These are phyloP conservation scores for Malurus splendens DNA, from an alignment of 2,797 vertebrate genomes.

Conservation along the genomic window DNA sequence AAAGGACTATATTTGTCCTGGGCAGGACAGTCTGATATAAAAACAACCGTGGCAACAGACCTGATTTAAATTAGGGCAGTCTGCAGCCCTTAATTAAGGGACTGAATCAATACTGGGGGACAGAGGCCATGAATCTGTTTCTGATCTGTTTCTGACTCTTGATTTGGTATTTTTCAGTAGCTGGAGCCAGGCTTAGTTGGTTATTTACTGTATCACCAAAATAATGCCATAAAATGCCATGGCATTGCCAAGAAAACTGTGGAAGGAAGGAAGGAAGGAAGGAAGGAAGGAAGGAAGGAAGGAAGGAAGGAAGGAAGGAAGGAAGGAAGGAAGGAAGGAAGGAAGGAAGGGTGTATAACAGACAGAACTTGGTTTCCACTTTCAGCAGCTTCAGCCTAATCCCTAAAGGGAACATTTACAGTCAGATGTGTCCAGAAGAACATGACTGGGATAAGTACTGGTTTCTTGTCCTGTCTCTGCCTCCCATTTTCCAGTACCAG, in stretches of 20 bases:
- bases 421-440: neutral
- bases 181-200: neutral
- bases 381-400: neutral
- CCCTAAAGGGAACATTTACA: neutral
- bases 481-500: neutral
- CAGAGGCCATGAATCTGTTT: neutral
- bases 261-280: too few relatives aligned
- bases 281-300: too few relatives aligned
- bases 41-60: neutral
- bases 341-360: neutral
- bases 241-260: too few relatives aligned
- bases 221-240: neutral
- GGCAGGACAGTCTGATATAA: neutral
- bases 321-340: neutral
- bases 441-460: neutral
- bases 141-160: neutral
- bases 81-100: neutral
- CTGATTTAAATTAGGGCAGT: neutral
- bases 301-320: too few relatives aligned
- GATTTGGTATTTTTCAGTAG: neutral
- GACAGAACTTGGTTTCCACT: neutral
- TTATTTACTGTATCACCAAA: neutral
- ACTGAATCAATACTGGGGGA: neutral
- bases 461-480: neutral
- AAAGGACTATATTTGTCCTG: neutral